Base-by-base conservation (phyloP, 2,888 invertebrate species). In the Tetheella fluctuosa region DNA sequence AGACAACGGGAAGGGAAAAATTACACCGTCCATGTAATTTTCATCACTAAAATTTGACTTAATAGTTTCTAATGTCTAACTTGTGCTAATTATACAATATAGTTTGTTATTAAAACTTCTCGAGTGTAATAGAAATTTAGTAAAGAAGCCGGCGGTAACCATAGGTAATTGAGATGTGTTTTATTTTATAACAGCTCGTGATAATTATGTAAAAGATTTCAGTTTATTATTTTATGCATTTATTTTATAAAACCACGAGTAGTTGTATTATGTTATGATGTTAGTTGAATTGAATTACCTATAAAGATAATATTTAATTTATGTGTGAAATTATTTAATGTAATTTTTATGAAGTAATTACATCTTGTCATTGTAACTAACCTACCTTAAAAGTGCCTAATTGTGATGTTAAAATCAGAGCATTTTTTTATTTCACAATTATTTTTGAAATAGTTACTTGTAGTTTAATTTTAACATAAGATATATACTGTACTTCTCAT, bases 171-270 rank as follows among this genome's bases (percentile, higher is more conserved):
- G 34, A 55, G 37, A 34, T 55, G 34, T 13, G 10, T 30, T 54
- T 30, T 34, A 37, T 34, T 34, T 55, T 23, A 30, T 54, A 54
- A 20, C 54, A 48, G 20, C 48, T 48, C 48, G 20, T 48, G 48
- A 48, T n/a, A n/a, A 39, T 48, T 20, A 3, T 20, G 48, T 48
- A 48, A 60, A 48, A 23, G 30, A 37, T 52, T 13, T 30, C 20
- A 30, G 58, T 58, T 62, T 56, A 59, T 58, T 61, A n/a, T 10
- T 34, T 58, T 61, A 53, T 39, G 61, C 58, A 7, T 1, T 2
- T 30, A 42, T n/a, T n/a, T n/a, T n/a, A n/a, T n/a, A n/a, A n/a
- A n/a, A n/a, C n/a, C 20, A 20, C 48, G 10, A 20, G 17, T 48
- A n/a, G n/a, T n/a, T n/a, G n/a, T 20, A 7, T 7, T 10, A 7